Evolutionary conservation across 53 echinoderm and acorn worm genomes (phyloP).

Genomic region (Arbacia lixula): DNA sequence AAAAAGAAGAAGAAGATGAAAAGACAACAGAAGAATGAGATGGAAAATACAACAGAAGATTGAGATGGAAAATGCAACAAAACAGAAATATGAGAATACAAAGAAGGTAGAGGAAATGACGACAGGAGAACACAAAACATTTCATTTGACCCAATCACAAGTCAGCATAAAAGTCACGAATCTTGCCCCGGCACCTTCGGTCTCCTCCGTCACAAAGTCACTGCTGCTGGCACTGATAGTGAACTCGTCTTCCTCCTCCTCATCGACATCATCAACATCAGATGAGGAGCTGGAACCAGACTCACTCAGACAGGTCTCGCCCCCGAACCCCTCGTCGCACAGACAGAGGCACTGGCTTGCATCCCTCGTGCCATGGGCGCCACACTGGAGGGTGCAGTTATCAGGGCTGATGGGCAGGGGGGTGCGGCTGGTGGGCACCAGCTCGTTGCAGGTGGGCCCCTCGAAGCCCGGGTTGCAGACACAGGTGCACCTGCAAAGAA

Average conservation of each 20-base stretch:
- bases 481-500: constrained; percentile 38
- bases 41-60: too few species aligned
- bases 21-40: too few species aligned
- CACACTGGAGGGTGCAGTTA: constrained; percentile 33
- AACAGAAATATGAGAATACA: too few species aligned
- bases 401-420: constrained; percentile 47
- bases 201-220: too few species aligned
- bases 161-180: too few species aligned
- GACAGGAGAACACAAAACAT: not conserved
- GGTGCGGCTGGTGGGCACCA: constrained; percentile 21
- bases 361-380: constrained; percentile 20
- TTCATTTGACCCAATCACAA: constrained; percentile 20
- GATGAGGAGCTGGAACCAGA: not conserved
- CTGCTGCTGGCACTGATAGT: constrained; percentile 16
- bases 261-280: not conserved
- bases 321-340: constrained; percentile 36
- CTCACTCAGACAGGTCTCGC: constrained; percentile 30
- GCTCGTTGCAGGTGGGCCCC: constrained; percentile 9
- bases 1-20: too few species aligned
- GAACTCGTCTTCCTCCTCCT: not conserved
- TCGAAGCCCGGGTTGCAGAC: constrained; percentile 25
- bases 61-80: too few species aligned
- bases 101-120: not conserved
- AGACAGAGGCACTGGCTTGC: constrained; percentile 7
- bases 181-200: constrained; percentile 6